phyloP scores from a whole-genome alignment of 2,797 vertebrate genomes.

The Pachyuromys duprasi region DNA sequence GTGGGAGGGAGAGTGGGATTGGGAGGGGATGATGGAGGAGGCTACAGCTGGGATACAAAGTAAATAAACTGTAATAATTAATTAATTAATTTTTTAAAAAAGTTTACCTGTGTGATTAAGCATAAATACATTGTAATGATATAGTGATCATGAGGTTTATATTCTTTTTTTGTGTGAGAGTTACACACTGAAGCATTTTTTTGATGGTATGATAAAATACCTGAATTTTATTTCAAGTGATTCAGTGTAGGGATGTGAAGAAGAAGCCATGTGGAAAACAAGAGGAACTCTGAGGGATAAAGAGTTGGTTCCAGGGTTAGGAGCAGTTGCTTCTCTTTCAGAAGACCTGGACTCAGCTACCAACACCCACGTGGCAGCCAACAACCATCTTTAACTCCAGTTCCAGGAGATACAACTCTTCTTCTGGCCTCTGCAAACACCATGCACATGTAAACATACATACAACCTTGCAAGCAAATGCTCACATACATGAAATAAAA shows the following conservation, averaged over 20 bases:
- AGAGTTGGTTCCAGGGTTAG: too few relatives aligned
- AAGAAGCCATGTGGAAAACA: not conserved
- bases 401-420: not conserved
- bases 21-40: too few relatives aligned
- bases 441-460: not conserved
- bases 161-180: conserved; percentile 35
- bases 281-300: not conserved
- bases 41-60: too few relatives aligned
- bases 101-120: conserved; percentile 27
- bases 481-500: not conserved
- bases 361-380: too few relatives aligned
- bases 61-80: too few relatives aligned
- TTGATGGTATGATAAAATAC: conserved; percentile 37
- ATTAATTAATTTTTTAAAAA: too few relatives aligned
- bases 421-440: not conserved
- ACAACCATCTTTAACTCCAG: not conserved
- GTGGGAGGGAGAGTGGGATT: too few relatives aligned
- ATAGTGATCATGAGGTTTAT: not conserved
- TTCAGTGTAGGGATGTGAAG: not conserved
- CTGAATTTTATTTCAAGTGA: not conserved
- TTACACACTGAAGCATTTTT: not conserved
- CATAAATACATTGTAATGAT: not conserved
- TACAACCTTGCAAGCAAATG: not conserved
- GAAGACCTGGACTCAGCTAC: not conserved
- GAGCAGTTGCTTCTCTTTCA: too few relatives aligned